Conservation (phyloP, 2,888 invertebrate genomes). For the Nowickia ferox region DNA sequence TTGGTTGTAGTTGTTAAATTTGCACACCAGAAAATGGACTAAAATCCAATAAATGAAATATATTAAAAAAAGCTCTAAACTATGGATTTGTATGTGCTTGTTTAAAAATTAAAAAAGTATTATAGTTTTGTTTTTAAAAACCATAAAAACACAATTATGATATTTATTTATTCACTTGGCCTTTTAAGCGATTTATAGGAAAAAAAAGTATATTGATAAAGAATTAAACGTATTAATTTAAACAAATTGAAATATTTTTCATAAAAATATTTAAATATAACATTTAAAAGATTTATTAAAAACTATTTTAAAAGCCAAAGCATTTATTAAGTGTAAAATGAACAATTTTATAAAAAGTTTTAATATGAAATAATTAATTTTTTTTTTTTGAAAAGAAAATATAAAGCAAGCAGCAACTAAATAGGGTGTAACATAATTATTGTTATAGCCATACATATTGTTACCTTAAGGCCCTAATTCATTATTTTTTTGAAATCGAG, state of each 20-base stretch:
- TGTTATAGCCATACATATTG: too few relatives aligned
- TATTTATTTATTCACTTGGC: not conserved
- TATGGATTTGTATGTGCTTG: not conserved
- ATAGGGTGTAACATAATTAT: too few relatives aligned
- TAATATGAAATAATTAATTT: too few relatives aligned
- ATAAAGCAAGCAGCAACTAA: too few relatives aligned
- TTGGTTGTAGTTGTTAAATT: not conserved
- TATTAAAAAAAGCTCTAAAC: slow-evolving; percentile 1
- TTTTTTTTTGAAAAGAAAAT: too few relatives aligned
- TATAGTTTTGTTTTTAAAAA: not conserved
- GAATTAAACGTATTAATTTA: not conserved
- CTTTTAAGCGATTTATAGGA: not conserved
- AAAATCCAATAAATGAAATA: not conserved
- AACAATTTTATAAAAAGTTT: too few relatives aligned
- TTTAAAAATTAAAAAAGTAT: not conserved
- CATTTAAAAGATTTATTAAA: not conserved
- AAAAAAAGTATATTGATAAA: not conserved
- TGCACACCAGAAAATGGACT: not conserved
- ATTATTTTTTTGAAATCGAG: too few relatives aligned
- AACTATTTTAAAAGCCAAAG: not conserved
- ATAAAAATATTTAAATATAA: not conserved
- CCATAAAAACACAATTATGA: not conserved
- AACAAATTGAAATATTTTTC: not conserved
- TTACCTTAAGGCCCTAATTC: too few relatives aligned
- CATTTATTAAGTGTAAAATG: too few relatives aligned